phyloP scores from a whole-genome alignment of 2,113 vertebrate species.

The Laticauda colubrina region DNA sequence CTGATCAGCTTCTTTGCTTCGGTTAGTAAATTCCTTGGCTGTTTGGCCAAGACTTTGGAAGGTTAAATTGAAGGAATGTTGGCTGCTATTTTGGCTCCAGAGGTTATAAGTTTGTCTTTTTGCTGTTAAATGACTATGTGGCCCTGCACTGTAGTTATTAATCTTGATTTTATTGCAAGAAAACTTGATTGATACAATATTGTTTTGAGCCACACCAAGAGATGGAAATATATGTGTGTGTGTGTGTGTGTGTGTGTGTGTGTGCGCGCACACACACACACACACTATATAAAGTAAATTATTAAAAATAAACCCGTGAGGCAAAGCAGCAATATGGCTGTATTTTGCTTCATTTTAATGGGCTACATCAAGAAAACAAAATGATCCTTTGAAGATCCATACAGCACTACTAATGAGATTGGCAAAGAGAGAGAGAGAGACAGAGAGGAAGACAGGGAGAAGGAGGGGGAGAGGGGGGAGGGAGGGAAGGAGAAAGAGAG shows the following conservation, averaged over 20 bases:
- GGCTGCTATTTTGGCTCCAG: not conserved
- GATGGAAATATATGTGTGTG: not conserved
- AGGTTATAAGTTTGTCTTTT: not conserved
- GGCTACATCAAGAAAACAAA: not conserved
- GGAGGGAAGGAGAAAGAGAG: no score
- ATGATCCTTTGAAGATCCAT: not conserved
- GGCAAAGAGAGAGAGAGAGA: not conserved
- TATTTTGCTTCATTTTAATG: not conserved
- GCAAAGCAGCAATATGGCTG: not conserved
- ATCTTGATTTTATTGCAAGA: not conserved
- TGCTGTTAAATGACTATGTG: not conserved
- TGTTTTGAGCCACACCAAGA: not conserved
- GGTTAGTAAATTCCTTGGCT: not conserved
- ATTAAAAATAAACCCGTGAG: not conserved
- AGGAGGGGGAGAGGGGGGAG: no score
- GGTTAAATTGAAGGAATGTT: not conserved
- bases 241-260: no score
- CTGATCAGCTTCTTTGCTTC: not conserved
- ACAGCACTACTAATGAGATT: not conserved
- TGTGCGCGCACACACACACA: not conserved
- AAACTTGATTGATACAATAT: not conserved
- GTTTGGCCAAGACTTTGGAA: not conserved
- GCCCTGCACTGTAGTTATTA: not conserved
- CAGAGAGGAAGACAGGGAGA: no score
- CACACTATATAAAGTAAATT: not conserved